phyloP scores from a whole-genome alignment of 2,797 vertebrate species.

The Anas bernieri region DNA sequence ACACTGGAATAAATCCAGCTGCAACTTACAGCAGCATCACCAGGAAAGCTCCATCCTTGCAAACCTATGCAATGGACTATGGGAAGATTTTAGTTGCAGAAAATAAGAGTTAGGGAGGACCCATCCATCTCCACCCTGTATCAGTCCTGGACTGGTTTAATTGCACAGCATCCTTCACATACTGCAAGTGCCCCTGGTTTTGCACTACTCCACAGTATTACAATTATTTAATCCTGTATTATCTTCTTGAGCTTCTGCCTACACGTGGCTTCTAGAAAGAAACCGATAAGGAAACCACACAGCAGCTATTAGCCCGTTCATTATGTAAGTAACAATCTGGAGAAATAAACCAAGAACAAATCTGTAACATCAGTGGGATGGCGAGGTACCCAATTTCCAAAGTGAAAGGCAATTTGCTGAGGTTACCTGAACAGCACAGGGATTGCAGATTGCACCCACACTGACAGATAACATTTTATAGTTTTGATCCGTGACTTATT shows the following conservation, averaged over 20 bases:
- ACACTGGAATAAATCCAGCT: neutral
- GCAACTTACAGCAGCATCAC: neutral
- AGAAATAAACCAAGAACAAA: neutral
- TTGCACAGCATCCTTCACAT: neutral
- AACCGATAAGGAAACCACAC: slow-evolving; percentile 28
- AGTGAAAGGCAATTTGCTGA: neutral
- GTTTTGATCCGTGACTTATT: neutral
- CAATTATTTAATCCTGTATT: slow-evolving; percentile 62
- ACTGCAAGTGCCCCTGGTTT: neutral
- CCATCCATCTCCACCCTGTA: neutral
- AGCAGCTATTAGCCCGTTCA: neutral
- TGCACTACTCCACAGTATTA: slow-evolving; percentile 45
- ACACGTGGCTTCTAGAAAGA: slow-evolving; percentile 52
- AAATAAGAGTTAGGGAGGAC: neutral
- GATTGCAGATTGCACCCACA: slow-evolving; percentile 17
- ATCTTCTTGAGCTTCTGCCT: slow-evolving; percentile 54
- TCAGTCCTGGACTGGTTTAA: neutral
- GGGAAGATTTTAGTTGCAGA: neutral
- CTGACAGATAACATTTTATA: slow-evolving; percentile 18
- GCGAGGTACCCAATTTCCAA: neutral
- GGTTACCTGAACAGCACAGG: slow-evolving; percentile 32
- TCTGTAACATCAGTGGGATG: neutral
- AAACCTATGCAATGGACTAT: neutral
- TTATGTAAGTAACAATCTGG: slow-evolving; percentile 15
- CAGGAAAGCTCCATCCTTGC: neutral